phyloP scores from a whole-genome alignment of 1,140 invertebrate species.

The Leguminivora glycinivorella region DNA sequence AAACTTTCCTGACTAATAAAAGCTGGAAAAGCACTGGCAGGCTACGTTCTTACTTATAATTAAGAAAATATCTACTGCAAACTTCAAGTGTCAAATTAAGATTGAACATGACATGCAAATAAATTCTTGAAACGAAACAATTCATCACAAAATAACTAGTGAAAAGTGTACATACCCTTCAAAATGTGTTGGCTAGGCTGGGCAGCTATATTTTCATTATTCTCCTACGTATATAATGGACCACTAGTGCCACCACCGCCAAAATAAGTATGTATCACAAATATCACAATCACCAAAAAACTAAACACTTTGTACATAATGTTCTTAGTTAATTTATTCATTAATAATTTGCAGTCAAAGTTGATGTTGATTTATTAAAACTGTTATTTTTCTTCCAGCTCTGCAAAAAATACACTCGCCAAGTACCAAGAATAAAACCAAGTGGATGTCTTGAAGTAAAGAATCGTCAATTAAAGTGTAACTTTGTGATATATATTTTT shows the following conservation, averaged over 20 bases:
- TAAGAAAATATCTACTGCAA: too few species aligned
- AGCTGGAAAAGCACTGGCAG: too few species aligned
- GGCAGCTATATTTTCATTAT: constrained; percentile 52
- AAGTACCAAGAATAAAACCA: background rate
- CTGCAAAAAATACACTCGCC: background rate
- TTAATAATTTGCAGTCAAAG: too few species aligned
- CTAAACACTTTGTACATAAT: constrained; percentile 15
- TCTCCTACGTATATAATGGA: background rate
- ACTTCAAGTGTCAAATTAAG: background rate
- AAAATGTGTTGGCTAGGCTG: constrained; percentile 64
- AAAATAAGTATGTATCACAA: constrained; percentile 42
- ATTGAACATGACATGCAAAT: constrained; percentile 5
- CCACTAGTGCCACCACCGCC: constrained; percentile 1
- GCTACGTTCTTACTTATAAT: too few species aligned
- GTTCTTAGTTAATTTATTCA: background rate
- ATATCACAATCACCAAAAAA: constrained; percentile 43
- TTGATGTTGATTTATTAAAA: too few species aligned
- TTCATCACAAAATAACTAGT: constrained; percentile 32
- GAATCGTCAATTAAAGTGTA: background rate
- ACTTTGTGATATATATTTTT: background rate
- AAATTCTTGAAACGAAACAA: constrained; percentile 9
- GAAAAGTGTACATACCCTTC: constrained; percentile 8
- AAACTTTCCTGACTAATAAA: too few species aligned
- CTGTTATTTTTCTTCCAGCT: background rate
- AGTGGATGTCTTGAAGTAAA: background rate